Base-by-base conservation (phyloP, 1,140 invertebrate species). In the Drosophila kikkawai region DNA sequence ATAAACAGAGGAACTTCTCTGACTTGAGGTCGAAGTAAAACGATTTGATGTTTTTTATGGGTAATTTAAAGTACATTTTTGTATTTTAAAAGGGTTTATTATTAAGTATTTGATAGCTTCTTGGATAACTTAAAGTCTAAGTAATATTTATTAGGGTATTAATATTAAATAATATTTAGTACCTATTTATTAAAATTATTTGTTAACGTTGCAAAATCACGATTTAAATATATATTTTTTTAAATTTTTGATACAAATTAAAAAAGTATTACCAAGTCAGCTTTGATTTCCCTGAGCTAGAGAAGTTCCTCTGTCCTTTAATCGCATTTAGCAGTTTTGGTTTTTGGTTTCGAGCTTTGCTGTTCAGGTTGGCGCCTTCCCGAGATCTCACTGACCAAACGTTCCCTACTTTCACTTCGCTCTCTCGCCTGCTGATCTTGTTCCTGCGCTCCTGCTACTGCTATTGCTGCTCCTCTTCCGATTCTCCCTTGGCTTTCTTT, bases 331-430 rank as follows among this genome's bases (percentile, higher is more conserved):
- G 60, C 50, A 34, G 55, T 75, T 70, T 39, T 74, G 22, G 48
- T 64, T 84, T 87, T 66, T 69, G 60, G 64, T 83, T 88, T 83
- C 70, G 53, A 79, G 78, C 68, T 90, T 87, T 88, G 64, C 67
- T 79, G 80, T 78, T 83, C 69, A 87, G 82, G 84, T 88, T 80
- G 68, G 29, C 55, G 53, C 70, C 70, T 73, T 73, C 13, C 37
- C 68, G 60, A 71, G 74, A 88, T 71, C 65, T 84, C 85, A 88
- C 85, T 88, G 84, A 92, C 88, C 84, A 86, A 82, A 57, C 67
- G 81, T 85, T 81, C 71, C 78, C 57, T 90, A 63, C 68, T 69
- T 85, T 78, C 68, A 80, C 67, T 86, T 81, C 80, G 76, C 77
- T 73, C 73, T 86, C 70, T 86, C 67, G 73, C 82, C 55, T 75